phyloP scores from a whole-genome alignment of 2,797 vertebrate genomes.

The Brachymystax lenok region DNA sequence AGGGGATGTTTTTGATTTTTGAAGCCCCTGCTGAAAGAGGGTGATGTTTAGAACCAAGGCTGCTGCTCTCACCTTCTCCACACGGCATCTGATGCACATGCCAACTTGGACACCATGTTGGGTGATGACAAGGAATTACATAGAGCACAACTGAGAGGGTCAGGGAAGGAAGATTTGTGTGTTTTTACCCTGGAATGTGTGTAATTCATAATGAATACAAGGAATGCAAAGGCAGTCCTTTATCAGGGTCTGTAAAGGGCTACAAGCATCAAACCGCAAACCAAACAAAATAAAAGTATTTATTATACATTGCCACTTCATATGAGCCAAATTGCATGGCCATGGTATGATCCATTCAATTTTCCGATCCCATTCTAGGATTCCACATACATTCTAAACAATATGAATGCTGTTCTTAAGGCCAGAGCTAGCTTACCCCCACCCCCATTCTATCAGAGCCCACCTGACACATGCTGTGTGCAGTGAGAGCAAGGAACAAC shows the following conservation, averaged over 20 bases:
- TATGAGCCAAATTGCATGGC: constrained; percentile 29
- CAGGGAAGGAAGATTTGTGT: constrained; percentile 10
- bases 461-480: constrained; percentile 76
- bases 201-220: constrained; percentile 2
- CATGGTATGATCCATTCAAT: constrained; percentile 48
- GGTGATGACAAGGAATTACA: constrained; percentile 5
- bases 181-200: constrained; percentile 13
- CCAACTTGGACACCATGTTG: constrained; percentile 41
- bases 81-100: constrained; percentile 26
- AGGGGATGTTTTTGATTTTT: constrained; percentile 38
- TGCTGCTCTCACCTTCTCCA: neutral
- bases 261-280: neutral
- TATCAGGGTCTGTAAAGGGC: constrained; percentile 12
- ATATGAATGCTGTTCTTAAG: constrained; percentile 73
- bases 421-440: constrained; percentile 36
- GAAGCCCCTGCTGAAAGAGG: constrained; percentile 33
- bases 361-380: constrained; percentile 63
- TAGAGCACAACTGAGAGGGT: neutral
- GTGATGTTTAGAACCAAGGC: constrained; percentile 26
- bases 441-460: constrained; percentile 38
- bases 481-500: constrained; percentile 75
- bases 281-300: constrained; percentile 22
- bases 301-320: constrained; percentile 14
- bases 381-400: constrained; percentile 61
- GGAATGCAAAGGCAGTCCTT: neutral